Evolutionary conservation across 1,140 invertebrate genomes (phyloP).

Genomic region (Neuroterus valhalla): DNA sequence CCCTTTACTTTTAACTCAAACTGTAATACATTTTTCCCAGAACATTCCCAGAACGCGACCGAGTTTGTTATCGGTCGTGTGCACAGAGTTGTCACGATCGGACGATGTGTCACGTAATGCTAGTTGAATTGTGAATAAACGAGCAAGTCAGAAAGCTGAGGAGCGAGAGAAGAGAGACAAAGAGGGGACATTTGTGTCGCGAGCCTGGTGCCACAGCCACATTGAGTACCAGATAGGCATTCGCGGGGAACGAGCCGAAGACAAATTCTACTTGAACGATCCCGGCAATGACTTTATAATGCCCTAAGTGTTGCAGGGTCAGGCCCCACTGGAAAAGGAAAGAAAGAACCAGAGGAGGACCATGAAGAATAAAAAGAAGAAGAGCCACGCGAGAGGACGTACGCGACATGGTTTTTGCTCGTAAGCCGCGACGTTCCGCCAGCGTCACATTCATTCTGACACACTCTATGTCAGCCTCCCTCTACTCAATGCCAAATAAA

Average conservation of each 20-base stretch:
- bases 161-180: slow-evolving; percentile 31
- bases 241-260: neutral
- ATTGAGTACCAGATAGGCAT: neutral
- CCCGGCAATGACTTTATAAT: slow-evolving; percentile 47
- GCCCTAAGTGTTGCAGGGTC: slow-evolving; percentile 53
- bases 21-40: slow-evolving; percentile 21
- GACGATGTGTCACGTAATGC: slow-evolving; percentile 30
- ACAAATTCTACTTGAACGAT: slow-evolving; percentile 42
- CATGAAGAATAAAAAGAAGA: slow-evolving; percentile 43
- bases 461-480: slow-evolving; percentile 52
- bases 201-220: neutral
- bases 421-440: slow-evolving; percentile 59
- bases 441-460: slow-evolving; percentile 66
- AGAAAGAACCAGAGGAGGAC: slow-evolving; percentile 41
- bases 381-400: slow-evolving; percentile 59
- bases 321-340: slow-evolving; percentile 38
- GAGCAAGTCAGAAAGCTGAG: slow-evolving; percentile 9
- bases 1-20: neutral
- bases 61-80: slow-evolving; percentile 39
- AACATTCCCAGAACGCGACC: slow-evolving; percentile 28
- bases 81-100: slow-evolving; percentile 27
- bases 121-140: slow-evolving; percentile 27
- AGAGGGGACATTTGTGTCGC: neutral
- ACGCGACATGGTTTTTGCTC: slow-evolving; percentile 60
- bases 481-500: slow-evolving; percentile 35